Base-by-base conservation (phyloP, 2,113 vertebrate species). In the Leptobrachium leishanense region DNA sequence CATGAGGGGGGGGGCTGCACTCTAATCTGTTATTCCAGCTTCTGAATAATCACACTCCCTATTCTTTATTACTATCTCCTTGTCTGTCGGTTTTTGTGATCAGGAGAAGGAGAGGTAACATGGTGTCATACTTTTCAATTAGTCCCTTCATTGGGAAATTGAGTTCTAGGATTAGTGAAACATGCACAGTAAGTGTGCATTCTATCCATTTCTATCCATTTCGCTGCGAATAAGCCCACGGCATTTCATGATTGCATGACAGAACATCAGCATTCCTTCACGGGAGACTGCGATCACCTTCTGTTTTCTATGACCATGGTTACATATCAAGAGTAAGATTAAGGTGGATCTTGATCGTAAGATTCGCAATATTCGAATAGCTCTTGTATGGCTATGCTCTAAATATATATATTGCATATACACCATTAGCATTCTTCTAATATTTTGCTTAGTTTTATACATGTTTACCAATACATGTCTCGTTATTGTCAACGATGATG, bases 21-120 rank as follows among this genome's bases (percentile, higher is more conserved):
- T 77, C 66, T 79, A 67, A 72, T 79, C 70, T 79, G 77, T 79
- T 66, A 79, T 79, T 79, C 50, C 15, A 67, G 59, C 43, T 53
- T 72, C 77, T 73, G 70, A 67, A 79, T 79, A 79, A 79, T 79
- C 69, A 79, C 31, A 66, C 70, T 79, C 77, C 77, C 76, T 6
- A 43, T 67, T 73, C 70, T 67, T 44, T 59, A 44, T 31, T 44
- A 11, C 75, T 69, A 62, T 67, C 75, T 77, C 66, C 75, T 39
- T 72, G n/a, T 39, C 70, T 57, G 46, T 66, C 62, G 43, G 46
- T 3, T 40, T 72, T 3, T 57, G 1, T 79, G 69, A 79, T 73
- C 57, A 41, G 59, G 50, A 66, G 42, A 31, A 71, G 54, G 31
- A 10, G 43, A 65, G 39, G 68, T 11, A 13, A 15, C 57, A 65